Percentiles rank a stretch among this genome's conserved stretches.
Conservation (phyloP, 2,888 invertebrate species). For the Torymus texanus region DNA sequence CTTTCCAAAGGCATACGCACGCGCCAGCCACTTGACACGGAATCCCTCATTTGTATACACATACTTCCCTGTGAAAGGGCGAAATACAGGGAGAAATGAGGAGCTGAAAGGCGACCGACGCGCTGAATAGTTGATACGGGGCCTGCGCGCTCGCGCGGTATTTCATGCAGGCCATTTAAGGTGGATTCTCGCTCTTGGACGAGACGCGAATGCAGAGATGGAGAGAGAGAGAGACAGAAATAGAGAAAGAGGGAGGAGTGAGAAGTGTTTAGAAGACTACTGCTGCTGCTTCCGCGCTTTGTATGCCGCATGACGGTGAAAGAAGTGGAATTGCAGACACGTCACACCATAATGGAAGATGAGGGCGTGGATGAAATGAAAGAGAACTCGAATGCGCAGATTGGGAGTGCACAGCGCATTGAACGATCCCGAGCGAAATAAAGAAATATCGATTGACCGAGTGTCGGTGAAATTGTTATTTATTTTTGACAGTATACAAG, state of each 20-base stretch:
- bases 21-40: too few species aligned
- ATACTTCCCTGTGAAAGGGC: not conserved
- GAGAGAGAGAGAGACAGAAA: not conserved
- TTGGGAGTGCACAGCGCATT: not conserved
- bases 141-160: not conserved
- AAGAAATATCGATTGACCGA: not conserved
- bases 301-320: not conserved
- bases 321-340: not conserved
- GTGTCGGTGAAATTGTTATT: too few species aligned
- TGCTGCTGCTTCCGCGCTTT: not conserved
- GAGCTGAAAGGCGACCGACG: constrained; percentile 21
- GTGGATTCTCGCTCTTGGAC: not conserved
- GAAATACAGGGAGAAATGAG: not conserved
- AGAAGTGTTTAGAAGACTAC: not conserved
- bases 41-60: too few species aligned
- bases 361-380: constrained; percentile 2
- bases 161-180: constrained; percentile 33
- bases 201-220: constrained; percentile 24
- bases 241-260: not conserved
- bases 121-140: constrained; percentile 29
- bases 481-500: not conserved
- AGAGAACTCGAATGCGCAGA: not conserved
- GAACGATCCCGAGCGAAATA: not conserved
- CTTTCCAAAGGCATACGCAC: too few species aligned
- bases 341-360: not conserved